Evolutionary conservation across 1,140 invertebrate genomes (phyloP), one percentile per base, ranked within the genome.

Genomic region (Neomicropteryx cornuta): DNA sequence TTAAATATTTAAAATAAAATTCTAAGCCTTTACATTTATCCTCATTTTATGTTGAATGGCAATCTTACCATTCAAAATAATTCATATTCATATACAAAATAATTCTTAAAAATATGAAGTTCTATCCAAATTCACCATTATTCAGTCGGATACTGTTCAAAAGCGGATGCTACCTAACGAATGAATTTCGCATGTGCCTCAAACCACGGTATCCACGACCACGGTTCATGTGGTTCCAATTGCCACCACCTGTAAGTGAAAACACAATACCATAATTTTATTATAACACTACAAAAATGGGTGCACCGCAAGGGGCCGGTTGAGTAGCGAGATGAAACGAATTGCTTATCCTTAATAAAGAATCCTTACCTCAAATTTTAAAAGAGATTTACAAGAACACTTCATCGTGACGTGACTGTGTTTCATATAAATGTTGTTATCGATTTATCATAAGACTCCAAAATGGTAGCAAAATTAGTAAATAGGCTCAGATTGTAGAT

Each of bases 101-200:
- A n/a, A n/a, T n/a, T n/a, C n/a, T n/a, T n/a, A n/a, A n/a, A n/a
- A n/a, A n/a, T n/a, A n/a, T n/a, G n/a, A n/a, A n/a, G n/a, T n/a
- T n/a, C n/a, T n/a, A n/a, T n/a, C n/a, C n/a, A n/a, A n/a, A n/a
- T n/a, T n/a, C n/a, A n/a, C n/a, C n/a, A n/a, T n/a, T n/a, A n/a
- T 36, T 34, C 13, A 43, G 31, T 18, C 41, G 17, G 36, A 47
- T 41, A 32, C 45, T 38, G 39, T 41, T 44, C 4, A 44, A 39
- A 8, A 47, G 34, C 27, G 45, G 39, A 39, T 45, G 43, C 43
- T 47, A 47, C 43, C 46, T 38, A n/a, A 43, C 33, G 35, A 47
- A 47, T 18, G 43, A 42, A 1, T 39, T 36, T 2, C 46, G 46
- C 18, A 37, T 28, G 38, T 47, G 42, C 4, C 46, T 39, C 1